Conservation (phyloP, 2,888 invertebrate genomes). For the Tribolium freemani region DNA sequence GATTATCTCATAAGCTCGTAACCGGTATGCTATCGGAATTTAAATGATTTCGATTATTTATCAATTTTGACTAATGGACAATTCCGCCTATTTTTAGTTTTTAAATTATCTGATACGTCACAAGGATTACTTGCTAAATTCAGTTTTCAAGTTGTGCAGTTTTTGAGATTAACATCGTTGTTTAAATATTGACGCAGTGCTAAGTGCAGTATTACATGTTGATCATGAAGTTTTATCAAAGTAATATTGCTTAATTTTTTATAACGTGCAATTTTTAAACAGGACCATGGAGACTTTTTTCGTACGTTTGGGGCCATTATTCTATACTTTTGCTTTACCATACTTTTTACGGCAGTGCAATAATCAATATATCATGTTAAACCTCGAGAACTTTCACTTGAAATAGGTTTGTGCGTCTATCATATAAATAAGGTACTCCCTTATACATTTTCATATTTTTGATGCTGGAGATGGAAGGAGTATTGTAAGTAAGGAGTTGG, state of each 20-base stretch:
- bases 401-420: background rate
- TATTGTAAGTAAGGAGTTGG: background rate
- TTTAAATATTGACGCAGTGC: slow-evolving; percentile 5
- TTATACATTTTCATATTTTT: background rate
- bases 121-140: background rate
- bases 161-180: slow-evolving; percentile 1
- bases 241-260: background rate
- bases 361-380: background rate
- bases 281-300: background rate
- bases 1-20: slow-evolving; percentile 30
- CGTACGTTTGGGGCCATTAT: background rate
- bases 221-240: background rate
- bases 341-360: background rate
- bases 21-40: slow-evolving; percentile 18
- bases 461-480: background rate
- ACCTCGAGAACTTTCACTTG: background rate
- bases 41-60: slow-evolving; percentile 17
- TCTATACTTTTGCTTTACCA: background rate
- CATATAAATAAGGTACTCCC: background rate
- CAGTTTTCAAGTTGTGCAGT: background rate
- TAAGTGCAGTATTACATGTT: background rate
- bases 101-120: background rate
- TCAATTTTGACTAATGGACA: background rate
- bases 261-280: background rate
- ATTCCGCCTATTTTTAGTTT: background rate